Evolutionary conservation across 1,140 invertebrate genomes (phyloP), one percentile per base, ranked within the genome.

Genomic region (Drosophila micromelanica): DNA sequence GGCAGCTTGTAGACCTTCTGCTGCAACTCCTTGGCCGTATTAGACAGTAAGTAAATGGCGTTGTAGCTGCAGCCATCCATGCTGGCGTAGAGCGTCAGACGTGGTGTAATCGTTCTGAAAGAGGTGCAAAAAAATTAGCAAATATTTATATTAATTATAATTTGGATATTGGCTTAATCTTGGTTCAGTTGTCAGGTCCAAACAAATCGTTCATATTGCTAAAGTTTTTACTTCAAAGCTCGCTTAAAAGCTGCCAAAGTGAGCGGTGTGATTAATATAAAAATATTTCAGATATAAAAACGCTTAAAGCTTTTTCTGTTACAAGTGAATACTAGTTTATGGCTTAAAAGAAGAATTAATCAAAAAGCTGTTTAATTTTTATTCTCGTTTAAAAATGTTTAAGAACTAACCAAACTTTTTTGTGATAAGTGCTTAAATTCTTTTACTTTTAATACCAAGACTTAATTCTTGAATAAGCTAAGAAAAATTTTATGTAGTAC

Each of bases 21-120:
- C 15, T 94, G 91, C 17, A 98, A 91, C 70, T 96, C 95, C 20
- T 90, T 90, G 54, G 95, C 94, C n/a, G 93, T 95, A 20, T 95
- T 93, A 9, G 93, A 93, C 42, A 96, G 94, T 63, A 98, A 92
- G 85, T 97, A 97, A 11, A 98, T 92, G n/a, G 96, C 96, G 92
- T 96, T 95, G 93, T 96, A 98, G 61, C 92, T 93, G 46, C 92
- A 93, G 77, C 95, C 94, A 60, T 96, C 94, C 67, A 95, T 92
- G 72, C 95, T 96, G 45, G 97, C 95, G 90, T 97, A 98, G 13
- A 98, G 93, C 2, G 96, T 97, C 59, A 97, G 93, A 54, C 96
- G 94, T 0, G 97, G 96, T 15, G 94, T 93, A 60, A 97, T 95
- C 20, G 94, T 93, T 90, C 96, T 96, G 91, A 1, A 60, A 32